phyloP scores from a whole-genome alignment of 2,888 invertebrate species.

The Drosophila bunnanda region DNA sequence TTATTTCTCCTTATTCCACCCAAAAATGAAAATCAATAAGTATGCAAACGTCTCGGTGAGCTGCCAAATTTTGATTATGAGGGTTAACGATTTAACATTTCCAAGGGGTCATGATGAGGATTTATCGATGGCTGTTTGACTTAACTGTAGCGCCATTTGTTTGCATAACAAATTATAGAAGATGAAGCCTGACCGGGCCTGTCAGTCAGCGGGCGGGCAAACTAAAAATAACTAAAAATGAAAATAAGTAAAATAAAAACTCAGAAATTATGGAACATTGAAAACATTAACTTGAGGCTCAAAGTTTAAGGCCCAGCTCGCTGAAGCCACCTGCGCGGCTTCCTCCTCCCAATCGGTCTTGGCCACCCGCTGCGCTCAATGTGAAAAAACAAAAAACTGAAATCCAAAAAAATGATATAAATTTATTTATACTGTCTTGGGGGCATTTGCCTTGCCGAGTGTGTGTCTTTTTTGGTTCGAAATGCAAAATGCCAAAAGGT shows the following conservation, averaged over 20 bases:
- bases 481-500: conserved; percentile 74
- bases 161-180: conserved; percentile 73
- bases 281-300: conserved; percentile 69
- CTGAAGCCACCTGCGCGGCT: conserved; percentile 69
- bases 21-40: conserved; percentile 43
- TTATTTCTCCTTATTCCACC: conserved; percentile 9
- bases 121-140: conserved; percentile 69
- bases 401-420: conserved; percentile 68
- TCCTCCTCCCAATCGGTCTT: conserved; percentile 8
- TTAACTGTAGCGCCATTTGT: conserved; percentile 76
- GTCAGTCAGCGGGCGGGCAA: conserved; percentile 13
- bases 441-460: conserved; percentile 32
- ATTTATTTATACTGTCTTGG: conserved; percentile 60
- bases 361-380: conserved; percentile 67
- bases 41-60: conserved; percentile 57
- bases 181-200: neutral
- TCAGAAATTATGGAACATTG: conserved; percentile 72
- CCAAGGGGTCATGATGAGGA: conserved; percentile 63
- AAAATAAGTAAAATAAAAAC: conserved; percentile 39
- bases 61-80: conserved; percentile 76
- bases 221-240: neutral
- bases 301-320: conserved; percentile 37
- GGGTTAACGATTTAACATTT: conserved; percentile 53
- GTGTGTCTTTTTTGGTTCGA: conserved; percentile 27
- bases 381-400: conserved; percentile 24